Evolutionary conservation across 2,888 invertebrate genomes (phyloP).

Genomic region (Tenthredo livida): DNA sequence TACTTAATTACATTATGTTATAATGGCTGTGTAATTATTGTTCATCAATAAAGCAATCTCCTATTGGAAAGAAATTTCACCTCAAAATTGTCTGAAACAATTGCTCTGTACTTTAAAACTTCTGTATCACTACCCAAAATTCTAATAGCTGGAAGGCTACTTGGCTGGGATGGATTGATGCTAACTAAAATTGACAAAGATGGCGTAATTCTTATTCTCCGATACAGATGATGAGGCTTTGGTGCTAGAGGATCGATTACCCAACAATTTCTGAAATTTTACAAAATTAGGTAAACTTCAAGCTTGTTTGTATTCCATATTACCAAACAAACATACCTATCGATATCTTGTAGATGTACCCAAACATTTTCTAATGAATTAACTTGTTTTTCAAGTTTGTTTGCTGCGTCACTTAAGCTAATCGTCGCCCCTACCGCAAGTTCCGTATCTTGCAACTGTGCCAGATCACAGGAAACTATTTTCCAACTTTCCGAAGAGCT

Average conservation of each 20-base stretch:
- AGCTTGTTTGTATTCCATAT: not conserved
- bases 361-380: constrained; percentile 66
- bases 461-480: constrained; percentile 68
- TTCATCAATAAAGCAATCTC: constrained; percentile 3
- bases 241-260: constrained; percentile 72
- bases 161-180: constrained; percentile 68
- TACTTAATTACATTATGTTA: not conserved
- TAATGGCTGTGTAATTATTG: constrained; percentile 9
- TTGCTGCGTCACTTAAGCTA: constrained; percentile 63
- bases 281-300: not conserved
- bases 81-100: constrained; percentile 65
- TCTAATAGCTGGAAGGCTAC: constrained; percentile 69
- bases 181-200: constrained; percentile 69
- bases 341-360: constrained; percentile 69
- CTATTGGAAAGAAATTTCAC: constrained; percentile 59
- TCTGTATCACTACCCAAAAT: constrained; percentile 70
- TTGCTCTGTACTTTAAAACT: constrained; percentile 65
- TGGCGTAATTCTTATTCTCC: constrained; percentile 71
- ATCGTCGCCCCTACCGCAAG: constrained; percentile 62
- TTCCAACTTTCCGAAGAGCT: constrained; percentile 61
- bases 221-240: constrained; percentile 72
- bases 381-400: constrained; percentile 66
- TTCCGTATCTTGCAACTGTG: constrained; percentile 63
- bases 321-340: constrained; percentile 64
- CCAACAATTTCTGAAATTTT: constrained; percentile 69